phyloP scores from a whole-genome alignment of 2,113 vertebrate species.

The Etheostoma spectabile region DNA sequence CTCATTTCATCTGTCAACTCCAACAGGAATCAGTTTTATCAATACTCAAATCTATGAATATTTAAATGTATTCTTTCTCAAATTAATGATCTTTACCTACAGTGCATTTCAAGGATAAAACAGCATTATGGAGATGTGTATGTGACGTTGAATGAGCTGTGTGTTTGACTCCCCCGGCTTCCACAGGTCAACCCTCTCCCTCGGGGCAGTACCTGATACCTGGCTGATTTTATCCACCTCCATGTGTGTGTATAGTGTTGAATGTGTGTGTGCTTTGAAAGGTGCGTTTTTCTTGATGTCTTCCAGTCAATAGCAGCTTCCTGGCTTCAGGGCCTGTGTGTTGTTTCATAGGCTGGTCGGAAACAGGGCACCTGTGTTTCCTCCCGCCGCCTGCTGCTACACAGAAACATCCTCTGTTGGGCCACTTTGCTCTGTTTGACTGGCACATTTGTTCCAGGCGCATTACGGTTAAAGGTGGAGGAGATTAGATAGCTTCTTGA shows the following conservation, averaged over 20 bases:
- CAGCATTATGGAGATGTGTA: conserved; percentile 5
- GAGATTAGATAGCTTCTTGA: conserved; percentile 71
- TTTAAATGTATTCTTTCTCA: background rate
- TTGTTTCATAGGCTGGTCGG: conserved; percentile 77
- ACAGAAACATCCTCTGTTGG: conserved; percentile 77
- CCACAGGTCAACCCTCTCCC: conserved; percentile 75
- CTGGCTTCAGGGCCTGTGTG: conserved; percentile 80
- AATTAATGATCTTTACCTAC: conserved; percentile 37
- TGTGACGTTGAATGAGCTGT: conserved; percentile 62
- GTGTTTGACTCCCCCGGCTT: conserved; percentile 60
- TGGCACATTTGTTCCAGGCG: conserved; percentile 76
- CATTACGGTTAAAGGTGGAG: conserved; percentile 64
- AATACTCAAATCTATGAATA: background rate
- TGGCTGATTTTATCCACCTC: conserved; percentile 77
- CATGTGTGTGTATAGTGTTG: conserved; percentile 63
- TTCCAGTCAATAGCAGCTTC: conserved; percentile 83
- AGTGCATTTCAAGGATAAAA: background rate
- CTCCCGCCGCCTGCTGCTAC: conserved; percentile 32
- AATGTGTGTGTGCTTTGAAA: conserved; percentile 76
- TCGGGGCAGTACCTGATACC: conserved; percentile 83
- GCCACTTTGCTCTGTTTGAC: conserved; percentile 71
- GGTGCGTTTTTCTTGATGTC: conserved; percentile 84
- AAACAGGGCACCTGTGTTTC: conserved; percentile 82
- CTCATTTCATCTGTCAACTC: conserved; percentile 32
- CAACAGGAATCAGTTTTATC: background rate